phyloP scores from a whole-genome alignment of 2,888 invertebrate genomes.

The Macrophya alboannulata region DNA sequence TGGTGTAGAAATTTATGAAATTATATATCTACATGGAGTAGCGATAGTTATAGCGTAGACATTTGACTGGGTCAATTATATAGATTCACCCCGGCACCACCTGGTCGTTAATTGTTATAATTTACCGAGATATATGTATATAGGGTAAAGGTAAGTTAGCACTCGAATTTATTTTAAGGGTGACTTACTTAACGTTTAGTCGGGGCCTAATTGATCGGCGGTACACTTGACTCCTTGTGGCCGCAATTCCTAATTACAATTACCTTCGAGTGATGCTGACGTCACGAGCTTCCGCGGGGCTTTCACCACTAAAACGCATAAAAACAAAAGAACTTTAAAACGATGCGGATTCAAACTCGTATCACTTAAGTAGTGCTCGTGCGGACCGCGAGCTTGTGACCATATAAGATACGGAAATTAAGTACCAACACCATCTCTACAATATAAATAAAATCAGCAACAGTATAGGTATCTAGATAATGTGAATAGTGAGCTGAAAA shows the following conservation, averaged over 20 bases:
- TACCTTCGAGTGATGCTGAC: constrained; percentile 81
- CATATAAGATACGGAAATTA: constrained; percentile 35
- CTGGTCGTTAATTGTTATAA: not conserved
- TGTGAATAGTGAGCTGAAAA: not conserved
- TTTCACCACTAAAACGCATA: constrained; percentile 81
- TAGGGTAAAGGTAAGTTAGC: constrained; percentile 28
- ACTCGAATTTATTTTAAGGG: constrained; percentile 66
- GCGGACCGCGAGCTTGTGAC: constrained; percentile 33
- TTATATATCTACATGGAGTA: not conserved
- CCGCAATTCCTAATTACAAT: constrained; percentile 81
- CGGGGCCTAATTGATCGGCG: constrained; percentile 79
- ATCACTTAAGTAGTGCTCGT: constrained; percentile 33
- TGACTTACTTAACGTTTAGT: constrained; percentile 80
- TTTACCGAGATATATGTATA: not conserved
- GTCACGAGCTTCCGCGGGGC: constrained; percentile 81
- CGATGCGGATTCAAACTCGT: constrained; percentile 59
- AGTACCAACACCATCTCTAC: constrained; percentile 40
- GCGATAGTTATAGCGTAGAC: too few species aligned
- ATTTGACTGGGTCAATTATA: not conserved
- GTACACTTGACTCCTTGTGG: constrained; percentile 78
- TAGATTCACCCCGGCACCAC: not conserved
- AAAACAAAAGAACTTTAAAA: constrained; percentile 69
- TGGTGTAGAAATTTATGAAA: not conserved
- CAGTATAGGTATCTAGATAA: not conserved
- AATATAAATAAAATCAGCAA: constrained; percentile 17